These are phyloP conservation scores for Uloborus diversus DNA, from an alignment of 1,140 invertebrate genomes.

Conservation along the genomic window DNA sequence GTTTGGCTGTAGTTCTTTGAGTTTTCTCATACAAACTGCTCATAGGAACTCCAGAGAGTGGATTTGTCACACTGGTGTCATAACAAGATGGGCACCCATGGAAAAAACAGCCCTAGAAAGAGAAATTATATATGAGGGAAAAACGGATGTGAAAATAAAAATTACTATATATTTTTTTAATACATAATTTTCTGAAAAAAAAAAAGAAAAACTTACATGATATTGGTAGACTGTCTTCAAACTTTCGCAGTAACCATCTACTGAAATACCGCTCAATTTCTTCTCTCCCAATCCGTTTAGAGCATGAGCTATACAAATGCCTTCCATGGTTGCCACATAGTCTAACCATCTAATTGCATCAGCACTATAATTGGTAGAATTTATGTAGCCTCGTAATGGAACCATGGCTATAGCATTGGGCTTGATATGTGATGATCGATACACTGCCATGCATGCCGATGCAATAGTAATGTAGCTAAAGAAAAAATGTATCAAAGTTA, in stretches of 20 bases:
- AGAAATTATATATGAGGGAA: conserved; percentile 62
- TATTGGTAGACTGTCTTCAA: background rate
- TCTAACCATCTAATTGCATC: conserved; percentile 30
- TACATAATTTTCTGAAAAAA: no score
- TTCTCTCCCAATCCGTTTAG: conserved; percentile 16
- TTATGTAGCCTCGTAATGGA: conserved; percentile 25
- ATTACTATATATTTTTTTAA: background rate
- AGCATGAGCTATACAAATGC: conserved; percentile 27
- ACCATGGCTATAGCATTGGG: conserved; percentile 39
- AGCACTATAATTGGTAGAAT: background rate
- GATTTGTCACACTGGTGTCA: background rate
- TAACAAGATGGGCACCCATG: background rate
- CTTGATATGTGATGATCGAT: background rate
- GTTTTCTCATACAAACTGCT: background rate
- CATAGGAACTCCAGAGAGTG: background rate
- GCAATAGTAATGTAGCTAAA: conserved; percentile 14
- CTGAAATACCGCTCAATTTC: background rate
- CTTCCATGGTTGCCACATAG: conserved; percentile 6
- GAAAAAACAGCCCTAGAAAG: background rate
- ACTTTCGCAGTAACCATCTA: background rate
- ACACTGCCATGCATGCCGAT: conserved; percentile 28
- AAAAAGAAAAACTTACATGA: background rate
- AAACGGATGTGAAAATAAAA: background rate
- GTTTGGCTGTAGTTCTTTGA: background rate
- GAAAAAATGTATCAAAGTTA: background rate